Conservation (phyloP, 2,888 invertebrate genomes). For the Aphidoletes aphidimyza region DNA sequence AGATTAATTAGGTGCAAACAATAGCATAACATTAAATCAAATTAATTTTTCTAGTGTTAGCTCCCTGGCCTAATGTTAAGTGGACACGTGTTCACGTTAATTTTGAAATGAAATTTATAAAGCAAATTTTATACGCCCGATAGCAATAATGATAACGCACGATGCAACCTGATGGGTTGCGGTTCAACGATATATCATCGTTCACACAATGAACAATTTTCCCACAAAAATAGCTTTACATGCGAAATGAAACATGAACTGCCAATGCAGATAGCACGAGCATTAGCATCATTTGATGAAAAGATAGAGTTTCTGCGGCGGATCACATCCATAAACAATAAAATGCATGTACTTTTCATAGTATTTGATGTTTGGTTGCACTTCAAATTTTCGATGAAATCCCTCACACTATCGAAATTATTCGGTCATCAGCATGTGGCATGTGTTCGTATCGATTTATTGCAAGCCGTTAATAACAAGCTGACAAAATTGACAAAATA, state of each 20-base stretch:
- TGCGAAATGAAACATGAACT: too few species aligned
- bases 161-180: background rate
- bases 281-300: background rate
- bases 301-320: background rate
- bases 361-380: too few species aligned
- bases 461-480: too few species aligned
- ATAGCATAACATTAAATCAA: background rate
- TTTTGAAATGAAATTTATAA: background rate
- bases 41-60: background rate
- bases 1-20: conserved; percentile 31
- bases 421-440: too few species aligned
- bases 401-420: too few species aligned
- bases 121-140: background rate
- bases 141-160: background rate
- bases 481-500: too few species aligned
- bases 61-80: background rate
- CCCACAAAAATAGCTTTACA: too few species aligned
- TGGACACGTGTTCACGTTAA: background rate
- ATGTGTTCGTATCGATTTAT: too few species aligned
- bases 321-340: too few species aligned
- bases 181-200: background rate
- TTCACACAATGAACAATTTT: background rate
- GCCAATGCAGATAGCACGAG: too few species aligned
- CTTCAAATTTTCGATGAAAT: too few species aligned
- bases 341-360: too few species aligned